Percentiles rank a stretch among this genome's conserved stretches.
phyloP scores from a whole-genome alignment of 1,140 invertebrate species.

The Coenobita brevimanus region DNA sequence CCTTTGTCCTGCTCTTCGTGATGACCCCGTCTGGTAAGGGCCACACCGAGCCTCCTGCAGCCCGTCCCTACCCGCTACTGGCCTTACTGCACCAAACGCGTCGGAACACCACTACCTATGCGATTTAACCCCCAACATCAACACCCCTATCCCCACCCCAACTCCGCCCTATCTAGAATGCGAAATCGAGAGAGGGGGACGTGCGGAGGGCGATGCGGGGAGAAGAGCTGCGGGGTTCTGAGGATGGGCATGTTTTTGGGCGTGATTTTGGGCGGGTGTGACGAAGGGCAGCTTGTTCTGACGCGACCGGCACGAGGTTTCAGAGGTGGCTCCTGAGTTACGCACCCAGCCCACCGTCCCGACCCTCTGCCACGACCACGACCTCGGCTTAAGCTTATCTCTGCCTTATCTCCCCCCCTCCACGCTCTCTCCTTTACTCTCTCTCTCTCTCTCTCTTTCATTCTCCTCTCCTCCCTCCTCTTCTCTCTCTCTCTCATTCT shows the following conservation, averaged over 20 bases:
- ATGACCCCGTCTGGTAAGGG: neutral
- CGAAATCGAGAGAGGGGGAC: neutral
- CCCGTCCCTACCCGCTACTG: constrained; percentile 26
- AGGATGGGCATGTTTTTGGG: no score
- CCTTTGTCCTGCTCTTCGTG: neutral
- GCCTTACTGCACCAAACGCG: constrained; percentile 45
- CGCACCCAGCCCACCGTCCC: constrained; percentile 45
- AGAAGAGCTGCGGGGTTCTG: neutral
- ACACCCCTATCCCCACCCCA: neutral
- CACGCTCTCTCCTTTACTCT: neutral
- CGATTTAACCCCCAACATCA: constrained; percentile 9
- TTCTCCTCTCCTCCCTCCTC: neutral
- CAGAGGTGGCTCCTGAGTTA: constrained; percentile 58
- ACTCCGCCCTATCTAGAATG: neutral
- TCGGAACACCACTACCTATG: constrained; percentile 38
- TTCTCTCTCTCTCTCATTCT: neutral
- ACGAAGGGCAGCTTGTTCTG: no score
- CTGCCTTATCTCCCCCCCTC: neutral
- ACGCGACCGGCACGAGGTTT: constrained; percentile 55
- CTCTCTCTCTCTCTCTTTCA: neutral
- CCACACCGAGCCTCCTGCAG: neutral
- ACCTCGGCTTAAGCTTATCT: constrained; percentile 34
- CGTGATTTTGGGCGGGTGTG: no score
- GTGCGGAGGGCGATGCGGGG: neutral
- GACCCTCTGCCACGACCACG: constrained; percentile 31